Evolutionary conservation across 1,140 invertebrate genomes (phyloP).

Genomic region (Caenorhabditis tropicalis): DNA sequence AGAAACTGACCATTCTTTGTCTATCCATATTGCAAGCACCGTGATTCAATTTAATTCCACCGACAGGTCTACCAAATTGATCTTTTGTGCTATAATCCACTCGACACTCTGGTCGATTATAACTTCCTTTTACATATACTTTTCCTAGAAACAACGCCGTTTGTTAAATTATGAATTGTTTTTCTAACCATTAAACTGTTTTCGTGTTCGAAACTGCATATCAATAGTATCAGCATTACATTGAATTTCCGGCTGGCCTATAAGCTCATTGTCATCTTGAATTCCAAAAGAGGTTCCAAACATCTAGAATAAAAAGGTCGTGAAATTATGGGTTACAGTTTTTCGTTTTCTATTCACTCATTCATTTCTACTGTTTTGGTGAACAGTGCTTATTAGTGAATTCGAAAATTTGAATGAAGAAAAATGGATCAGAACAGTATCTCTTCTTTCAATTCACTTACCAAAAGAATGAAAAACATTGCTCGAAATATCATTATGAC

Average conservation of each 20-base stretch:
- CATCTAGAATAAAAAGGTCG: not conserved
- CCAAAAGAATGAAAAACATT: not conserved
- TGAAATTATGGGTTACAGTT: not conserved
- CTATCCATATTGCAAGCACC: slow-evolving; percentile 71
- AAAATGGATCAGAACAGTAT: too few species aligned
- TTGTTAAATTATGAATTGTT: too few species aligned
- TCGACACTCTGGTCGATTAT: slow-evolving; percentile 68
- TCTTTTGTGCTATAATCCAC: slow-evolving; percentile 66
- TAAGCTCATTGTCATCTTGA: slow-evolving; percentile 63
- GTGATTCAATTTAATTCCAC: slow-evolving; percentile 68
- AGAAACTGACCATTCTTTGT: slow-evolving; percentile 59
- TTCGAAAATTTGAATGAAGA: too few species aligned
- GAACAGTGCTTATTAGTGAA: not conserved
- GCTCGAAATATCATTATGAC: not conserved
- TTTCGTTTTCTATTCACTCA: not conserved
- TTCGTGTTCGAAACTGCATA: slow-evolving; percentile 69
- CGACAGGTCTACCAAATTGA: slow-evolving; percentile 60
- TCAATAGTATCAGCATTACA: slow-evolving; percentile 71
- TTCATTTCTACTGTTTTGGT: not conserved
- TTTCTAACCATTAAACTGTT: slow-evolving; percentile 65
- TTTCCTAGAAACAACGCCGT: not conserved
- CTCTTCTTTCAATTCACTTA: too few species aligned
- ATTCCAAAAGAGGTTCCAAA: not conserved
- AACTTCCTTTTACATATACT: slow-evolving; percentile 68
- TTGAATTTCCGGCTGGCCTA: slow-evolving; percentile 66